A percentile compares a stretch with the other conserved stretches of the same genome.
phyloP scores from a whole-genome alignment of 2,888 invertebrate species.

The Hymenopus coronatus region DNA sequence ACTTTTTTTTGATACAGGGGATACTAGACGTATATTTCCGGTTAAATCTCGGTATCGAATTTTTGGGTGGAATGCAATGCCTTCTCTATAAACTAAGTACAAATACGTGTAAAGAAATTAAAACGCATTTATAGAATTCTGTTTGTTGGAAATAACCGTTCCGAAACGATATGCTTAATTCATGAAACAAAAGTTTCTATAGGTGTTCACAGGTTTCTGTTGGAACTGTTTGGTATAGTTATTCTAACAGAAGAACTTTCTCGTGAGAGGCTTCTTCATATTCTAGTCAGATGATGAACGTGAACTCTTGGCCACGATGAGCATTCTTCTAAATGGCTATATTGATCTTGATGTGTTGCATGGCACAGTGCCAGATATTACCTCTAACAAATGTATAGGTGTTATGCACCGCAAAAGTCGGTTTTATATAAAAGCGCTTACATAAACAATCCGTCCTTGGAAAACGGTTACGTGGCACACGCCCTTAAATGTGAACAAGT shows the following conservation, averaged over 20 bases:
- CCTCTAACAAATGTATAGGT: background rate
- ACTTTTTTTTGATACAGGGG: no score
- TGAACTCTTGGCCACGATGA: background rate
- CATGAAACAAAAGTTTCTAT: background rate
- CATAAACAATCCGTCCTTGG: background rate
- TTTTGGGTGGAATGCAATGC: no score
- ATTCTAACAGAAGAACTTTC: background rate
- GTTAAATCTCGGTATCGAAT: no score
- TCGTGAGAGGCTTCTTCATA: background rate
- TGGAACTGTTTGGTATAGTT: background rate
- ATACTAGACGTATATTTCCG: no score
- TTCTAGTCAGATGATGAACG: background rate
- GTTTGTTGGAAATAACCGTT: background rate
- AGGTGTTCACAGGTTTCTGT: background rate
- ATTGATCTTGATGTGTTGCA: background rate
- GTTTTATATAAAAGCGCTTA: background rate
- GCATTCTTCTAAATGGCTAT: background rate
- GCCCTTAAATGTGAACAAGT: background rate
- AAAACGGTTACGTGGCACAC: background rate
- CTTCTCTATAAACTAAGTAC: no score
- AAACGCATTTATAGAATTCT: no score
- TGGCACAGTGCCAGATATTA: background rate
- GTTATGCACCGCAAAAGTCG: background rate
- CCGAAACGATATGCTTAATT: background rate
- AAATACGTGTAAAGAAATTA: no score